Evolutionary conservation across 2,113 vertebrate species (phyloP), one percentile per base, ranked within the genome.

Genomic region (Ceyx margarethae): DNA sequence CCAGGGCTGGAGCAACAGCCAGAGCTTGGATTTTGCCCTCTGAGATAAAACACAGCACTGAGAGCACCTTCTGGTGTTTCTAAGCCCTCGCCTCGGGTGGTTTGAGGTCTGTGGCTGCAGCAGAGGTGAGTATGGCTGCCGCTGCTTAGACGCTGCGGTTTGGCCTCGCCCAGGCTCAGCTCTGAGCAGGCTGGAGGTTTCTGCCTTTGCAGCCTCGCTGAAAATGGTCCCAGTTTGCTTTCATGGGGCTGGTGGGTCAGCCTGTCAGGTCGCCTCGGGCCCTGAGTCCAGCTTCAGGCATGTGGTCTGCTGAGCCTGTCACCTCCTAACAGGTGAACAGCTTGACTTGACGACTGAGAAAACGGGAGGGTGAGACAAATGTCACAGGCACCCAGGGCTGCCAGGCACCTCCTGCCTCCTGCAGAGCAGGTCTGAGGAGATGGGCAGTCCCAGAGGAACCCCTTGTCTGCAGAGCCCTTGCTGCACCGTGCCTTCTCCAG

Each of bases 271-370:
- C 72, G 33, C 23, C 61, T 33, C 66, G 33, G 53, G 18, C 17
- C n/a, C 33, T 1, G 7, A 45, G 18, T 50, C 45, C 0, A 6
- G 53, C 53, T 50, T 71, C 46, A 45, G 60, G 23, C 25, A 4
- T 0, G 0, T 0, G 6, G 15, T 29, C 21, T 48, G 60, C 53
- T 1, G 5, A 72, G 66, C n/a, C 53, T 1, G 1, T 40, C 37
- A 2, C 26, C 43, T 25, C 10, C 28, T 15, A 6, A 16, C 1
- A 3, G 53, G 20, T 2, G 4, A 56, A 46, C 40, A 11, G 19
- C 26, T 43, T 0, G 1, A 9, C 43, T 0, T 2, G 5, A 13
- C 10, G 60, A 15, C 57, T n/a, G 37, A 17, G 58, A 15, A 21
- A 11, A 45, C 3, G 4, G 31, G 25, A 68, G 50, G 50, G 50